Conservation (phyloP, 2,888 invertebrate species). For the Drymonia ruficornis region DNA sequence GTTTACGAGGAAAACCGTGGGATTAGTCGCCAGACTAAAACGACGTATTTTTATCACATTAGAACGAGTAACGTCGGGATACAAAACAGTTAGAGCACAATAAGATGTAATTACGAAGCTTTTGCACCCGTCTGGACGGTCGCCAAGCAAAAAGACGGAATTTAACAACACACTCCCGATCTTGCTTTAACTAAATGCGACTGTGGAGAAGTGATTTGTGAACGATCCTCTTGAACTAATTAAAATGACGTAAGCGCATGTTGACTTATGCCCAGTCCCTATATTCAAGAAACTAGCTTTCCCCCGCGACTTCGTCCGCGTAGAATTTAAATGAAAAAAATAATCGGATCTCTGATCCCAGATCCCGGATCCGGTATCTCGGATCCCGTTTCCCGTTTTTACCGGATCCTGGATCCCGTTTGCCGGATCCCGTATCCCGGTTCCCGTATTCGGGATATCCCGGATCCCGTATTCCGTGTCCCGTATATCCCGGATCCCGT, state of each 20-base stretch:
- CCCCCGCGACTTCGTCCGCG: too few relatives aligned
- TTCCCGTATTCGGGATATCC: too few relatives aligned
- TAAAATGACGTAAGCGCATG: not conserved
- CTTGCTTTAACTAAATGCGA: slow-evolving; percentile 14
- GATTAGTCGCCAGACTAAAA: slow-evolving; percentile 18
- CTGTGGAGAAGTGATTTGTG: not conserved
- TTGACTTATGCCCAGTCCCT: too few relatives aligned
- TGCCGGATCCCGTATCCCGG: too few relatives aligned
- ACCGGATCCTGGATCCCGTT: too few relatives aligned
- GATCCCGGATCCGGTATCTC: too few relatives aligned
- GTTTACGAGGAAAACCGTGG: slow-evolving; percentile 19
- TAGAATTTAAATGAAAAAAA: too few relatives aligned
- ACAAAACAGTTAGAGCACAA: slow-evolving; percentile 38
- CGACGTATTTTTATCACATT: slow-evolving; percentile 22
- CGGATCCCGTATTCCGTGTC: too few relatives aligned
- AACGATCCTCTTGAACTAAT: slow-evolving; percentile 1
- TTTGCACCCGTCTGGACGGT: slow-evolving; percentile 44
- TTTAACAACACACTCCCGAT: slow-evolving; percentile 24
- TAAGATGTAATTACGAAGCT: slow-evolving; percentile 55
- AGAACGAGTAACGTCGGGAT: slow-evolving; percentile 27
- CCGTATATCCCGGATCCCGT: too few relatives aligned
- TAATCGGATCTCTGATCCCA: too few relatives aligned
- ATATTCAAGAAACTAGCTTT: too few relatives aligned
- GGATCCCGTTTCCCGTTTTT: too few relatives aligned
- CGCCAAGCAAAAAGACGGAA: slow-evolving; percentile 46